Evolutionary conservation across 2,888 invertebrate species (phyloP), one percentile per base, ranked within the genome.

Genomic region (Coecobrya sp.): DNA sequence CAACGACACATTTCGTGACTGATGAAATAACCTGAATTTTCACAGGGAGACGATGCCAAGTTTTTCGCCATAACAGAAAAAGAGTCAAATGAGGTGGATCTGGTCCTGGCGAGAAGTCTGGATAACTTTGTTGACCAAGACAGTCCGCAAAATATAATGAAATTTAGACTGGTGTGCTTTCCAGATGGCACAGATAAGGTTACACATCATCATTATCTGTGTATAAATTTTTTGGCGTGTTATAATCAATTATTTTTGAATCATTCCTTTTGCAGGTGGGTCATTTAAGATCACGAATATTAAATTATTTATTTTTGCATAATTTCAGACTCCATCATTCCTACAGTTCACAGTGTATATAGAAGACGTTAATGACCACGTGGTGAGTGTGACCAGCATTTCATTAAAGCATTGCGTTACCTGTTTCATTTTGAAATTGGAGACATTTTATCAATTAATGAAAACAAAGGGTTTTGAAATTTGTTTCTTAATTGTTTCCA

Each of bases 271-370:
- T 19, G 1, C 27, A 59, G 0, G 62, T 25, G 36, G 8, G 8
- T 73, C 19, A 73, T 16, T 73, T 73, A 42, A 42, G 19, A 36
- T 73, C n/a, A 73, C 42, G 30, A 73, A 13, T 45, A 36, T 19
- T 45, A 45, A 42, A 45, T 30, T 5, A 68, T 68, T 30, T 68
- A 3, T 1, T 13, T n/a, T 42, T 52, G 13, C 30, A 22, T 45
- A 81, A 81, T 95, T 96, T 45, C 96, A 98, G 98, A 97, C 98
- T 95, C 97, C 98, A 88, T 97, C 97, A 82, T 98, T 97, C 95
- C 96, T 98, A 27, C 98, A 98, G 0, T 97, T 98, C 93, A 98
- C 98, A 4, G 98, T 98, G 5, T 98, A 98, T 95, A 97, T 98
- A 7, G 98, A 98, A 96, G 98, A 98, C 95, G 97, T 98, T 65